Evolutionary conservation across 1,140 invertebrate genomes (phyloP).

Genomic region (Drosophila eugracilis): DNA sequence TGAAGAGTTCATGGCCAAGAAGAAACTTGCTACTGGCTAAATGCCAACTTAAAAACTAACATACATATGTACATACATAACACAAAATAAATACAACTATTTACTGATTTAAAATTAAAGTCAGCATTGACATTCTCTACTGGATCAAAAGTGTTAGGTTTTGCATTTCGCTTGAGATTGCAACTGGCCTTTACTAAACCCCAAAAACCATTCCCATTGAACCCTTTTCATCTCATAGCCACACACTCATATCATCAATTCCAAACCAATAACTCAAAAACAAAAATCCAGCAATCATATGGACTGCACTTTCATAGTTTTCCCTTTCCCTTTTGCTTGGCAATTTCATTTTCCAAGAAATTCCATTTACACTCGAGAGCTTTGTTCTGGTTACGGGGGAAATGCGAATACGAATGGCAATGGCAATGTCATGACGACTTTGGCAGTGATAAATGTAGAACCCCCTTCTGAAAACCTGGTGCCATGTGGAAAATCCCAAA

Average conservation of each 20-base stretch:
- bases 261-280: conserved; percentile 81
- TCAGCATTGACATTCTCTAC: conserved; percentile 6
- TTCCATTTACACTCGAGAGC: conserved; percentile 76
- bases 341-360: conserved; percentile 74
- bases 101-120: background rate
- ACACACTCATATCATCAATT: conserved; percentile 68
- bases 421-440: conserved; percentile 70
- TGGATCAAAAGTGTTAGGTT: conserved; percentile 3
- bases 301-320: conserved; percentile 58
- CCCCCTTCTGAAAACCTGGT: conserved; percentile 56
- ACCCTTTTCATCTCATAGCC: conserved; percentile 28
- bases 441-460: conserved; percentile 78
- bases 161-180: conserved; percentile 6
- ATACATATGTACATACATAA: too few relatives aligned
- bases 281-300: conserved; percentile 68
- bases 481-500: conserved; percentile 63
- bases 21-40: too few relatives aligned
- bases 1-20: conserved; percentile 60
- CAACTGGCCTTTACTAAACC: background rate
- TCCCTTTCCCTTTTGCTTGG: conserved; percentile 25
- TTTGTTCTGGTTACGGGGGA: conserved; percentile 54
- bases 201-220: conserved; percentile 6
- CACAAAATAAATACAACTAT: too few relatives aligned
- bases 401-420: conserved; percentile 27
- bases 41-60: too few relatives aligned